Evolutionary conservation across 2,888 invertebrate genomes (phyloP), one percentile per base, ranked within the genome.

Genomic region (Dilophus febrilis): DNA sequence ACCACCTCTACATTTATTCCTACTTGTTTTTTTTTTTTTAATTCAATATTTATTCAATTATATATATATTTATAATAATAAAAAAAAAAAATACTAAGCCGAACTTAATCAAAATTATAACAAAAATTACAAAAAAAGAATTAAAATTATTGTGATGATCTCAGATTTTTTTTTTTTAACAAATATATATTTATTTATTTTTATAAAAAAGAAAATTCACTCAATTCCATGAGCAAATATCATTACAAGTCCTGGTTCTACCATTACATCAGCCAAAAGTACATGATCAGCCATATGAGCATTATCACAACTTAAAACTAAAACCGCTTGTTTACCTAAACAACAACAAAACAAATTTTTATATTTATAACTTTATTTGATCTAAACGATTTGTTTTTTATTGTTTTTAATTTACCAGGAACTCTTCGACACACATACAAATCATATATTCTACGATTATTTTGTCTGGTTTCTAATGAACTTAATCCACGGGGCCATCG

Each of bases 171-270:
- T n/a, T n/a, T n/a, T n/a, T n/a, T n/a, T n/a, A n/a, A n/a, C n/a
- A n/a, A n/a, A n/a, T n/a, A n/a, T n/a, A n/a, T n/a, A n/a, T n/a
- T n/a, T n/a, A n/a, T n/a, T n/a, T n/a, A n/a, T n/a, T n/a, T 27
- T 13, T n/a, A n/a, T n/a, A n/a, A n/a, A n/a, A n/a, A n/a, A n/a
- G n/a, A n/a, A n/a, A 26, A 37, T 40, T 56, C 66, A 85, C 62
- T 86, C 86, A 50, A 94, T 90, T 45, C 94, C 95, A 64, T 95
- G 94, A 44, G 95, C 95, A 65, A 95, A 95, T 55, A 95, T 94
- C 92, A 95, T 92, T 38, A 95, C 92, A 47, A 95, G 72, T 2
- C 94, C 95, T 0, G 94, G 94, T 51, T 92, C 91, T 31, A 88
- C 74, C 75, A 94, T 90, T 75, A 95, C 87, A 52, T 94, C 91